These are phyloP conservation scores for Agrochola macilenta DNA, from an alignment of 2,888 invertebrate species.

Conservation along the genomic window DNA sequence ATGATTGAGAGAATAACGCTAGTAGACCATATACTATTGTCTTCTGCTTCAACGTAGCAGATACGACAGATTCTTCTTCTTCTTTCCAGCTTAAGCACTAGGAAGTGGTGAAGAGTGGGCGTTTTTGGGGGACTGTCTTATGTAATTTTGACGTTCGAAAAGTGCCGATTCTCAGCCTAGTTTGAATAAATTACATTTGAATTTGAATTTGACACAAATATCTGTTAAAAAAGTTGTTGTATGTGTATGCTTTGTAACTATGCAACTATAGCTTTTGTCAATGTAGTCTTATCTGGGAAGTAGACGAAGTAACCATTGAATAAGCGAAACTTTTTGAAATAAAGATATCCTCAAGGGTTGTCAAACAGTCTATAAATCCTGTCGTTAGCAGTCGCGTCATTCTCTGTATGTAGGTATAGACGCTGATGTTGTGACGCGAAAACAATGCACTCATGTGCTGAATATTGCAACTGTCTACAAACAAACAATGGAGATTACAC, in stretches of 20 bases:
- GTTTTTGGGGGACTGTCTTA: no score
- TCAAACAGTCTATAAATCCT: slow-evolving; percentile 16
- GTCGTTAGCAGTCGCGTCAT: slow-evolving; percentile 22
- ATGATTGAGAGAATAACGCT: background rate
- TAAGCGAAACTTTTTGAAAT: slow-evolving; percentile 15
- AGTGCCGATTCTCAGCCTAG: no score
- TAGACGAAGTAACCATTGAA: background rate
- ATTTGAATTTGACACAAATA: background rate
- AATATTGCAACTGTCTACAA: slow-evolving; percentile 40
- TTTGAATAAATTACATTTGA: no score
- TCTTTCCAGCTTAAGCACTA: no score
- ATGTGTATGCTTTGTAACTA: background rate
- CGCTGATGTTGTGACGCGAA: slow-evolving; percentile 26
- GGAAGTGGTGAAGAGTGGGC: no score
- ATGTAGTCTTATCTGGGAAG: background rate
- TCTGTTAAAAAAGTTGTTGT: background rate
- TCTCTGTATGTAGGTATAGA: slow-evolving; percentile 9
- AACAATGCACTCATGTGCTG: slow-evolving; percentile 39
- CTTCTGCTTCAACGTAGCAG: background rate
- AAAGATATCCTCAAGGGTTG: background rate
- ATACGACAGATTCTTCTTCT: no score
- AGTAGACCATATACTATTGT: no score
- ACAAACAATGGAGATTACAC: slow-evolving; percentile 46
- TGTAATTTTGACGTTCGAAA: no score
- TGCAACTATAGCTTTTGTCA: background rate